Base-by-base conservation (phyloP, 2,797 vertebrate genomes). In the Amphiprion clarkii region DNA sequence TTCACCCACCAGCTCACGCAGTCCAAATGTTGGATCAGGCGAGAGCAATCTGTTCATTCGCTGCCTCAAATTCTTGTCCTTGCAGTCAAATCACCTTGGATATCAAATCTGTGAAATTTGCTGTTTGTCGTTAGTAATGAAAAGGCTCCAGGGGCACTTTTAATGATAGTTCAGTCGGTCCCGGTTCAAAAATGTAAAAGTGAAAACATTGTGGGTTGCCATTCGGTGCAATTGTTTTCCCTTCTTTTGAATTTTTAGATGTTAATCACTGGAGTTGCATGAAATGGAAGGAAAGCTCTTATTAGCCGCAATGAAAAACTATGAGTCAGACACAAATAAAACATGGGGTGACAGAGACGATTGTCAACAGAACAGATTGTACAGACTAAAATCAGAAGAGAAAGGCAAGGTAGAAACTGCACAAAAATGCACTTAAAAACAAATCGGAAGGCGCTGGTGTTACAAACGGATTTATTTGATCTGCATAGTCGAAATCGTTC, bases 41-140 rank as follows among this genome's bases (percentile, higher is more conserved):
- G 21, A 17, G 61, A 74, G 80, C 88, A 88, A 81, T 86, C 87
- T 91, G 84, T 84, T 87, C 78, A 36, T 78, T 73, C 48, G 51
- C 51, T 57, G 67, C 86, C 67, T 84, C 7, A 70, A 84, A 77
- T 57, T 54, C 61, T 64, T 61, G 21, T 82, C 74, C 57, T 62
- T 25, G 61, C 58, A 70, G 56, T 80, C 63, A 40, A 68, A 46
- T 63, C 76, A 86, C 79, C 86, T 83, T 81, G 52, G 66, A 79
- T 67, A 65, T 68, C 23, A 70, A 79, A 83, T 71, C 54, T 77
- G 79, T 54, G 14, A 79, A 74, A 74, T 76, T 16, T 76, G 69
- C 59, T 52, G 52, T 62, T 66, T 74, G 40, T 68, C 71, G 67
- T 42, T 55, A 44, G 46, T 48, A 55, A 59, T 49, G 19, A 33